These are phyloP conservation scores for Callitettix versicolor DNA, from an alignment of 1,140 invertebrate species.

Conservation along the genomic window DNA sequence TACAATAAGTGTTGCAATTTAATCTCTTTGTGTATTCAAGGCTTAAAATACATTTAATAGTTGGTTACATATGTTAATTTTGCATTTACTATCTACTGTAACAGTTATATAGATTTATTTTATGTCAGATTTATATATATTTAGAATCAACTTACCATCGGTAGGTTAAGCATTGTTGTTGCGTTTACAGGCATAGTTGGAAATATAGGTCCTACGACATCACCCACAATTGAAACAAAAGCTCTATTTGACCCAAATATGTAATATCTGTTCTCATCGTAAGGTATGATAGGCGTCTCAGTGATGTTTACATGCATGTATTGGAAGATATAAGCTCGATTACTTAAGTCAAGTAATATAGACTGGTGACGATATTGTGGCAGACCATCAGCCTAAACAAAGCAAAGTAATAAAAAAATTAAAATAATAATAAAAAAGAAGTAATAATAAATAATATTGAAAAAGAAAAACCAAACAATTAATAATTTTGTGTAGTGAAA, in stretches of 20 bases:
- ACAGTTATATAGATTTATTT: background rate
- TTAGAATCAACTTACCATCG: conserved; percentile 66
- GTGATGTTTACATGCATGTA: conserved; percentile 93
- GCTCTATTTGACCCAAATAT: conserved; percentile 89
- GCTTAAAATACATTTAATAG: no score
- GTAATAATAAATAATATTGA: no score
- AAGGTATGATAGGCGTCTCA: conserved; percentile 80
- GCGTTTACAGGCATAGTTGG: conserved; percentile 85
- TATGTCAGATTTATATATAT: no score
- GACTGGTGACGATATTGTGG: conserved; percentile 87
- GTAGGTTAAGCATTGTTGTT: conserved; percentile 63
- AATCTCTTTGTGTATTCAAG: no score
- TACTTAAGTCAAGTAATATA: conserved; percentile 81
- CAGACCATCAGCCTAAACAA: conserved; percentile 72
- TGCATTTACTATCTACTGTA: no score
- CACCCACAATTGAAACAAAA: conserved; percentile 78
- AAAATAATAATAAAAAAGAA: no score
- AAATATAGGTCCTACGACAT: conserved; percentile 90
- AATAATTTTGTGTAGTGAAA: no score
- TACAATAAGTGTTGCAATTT: no score
- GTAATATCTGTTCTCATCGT: conserved; percentile 80
- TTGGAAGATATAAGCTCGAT: conserved; percentile 82
- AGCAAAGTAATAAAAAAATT: conserved; percentile 12
- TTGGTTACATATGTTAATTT: no score
- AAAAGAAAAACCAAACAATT: no score